Conservation (phyloP, 2,888 invertebrate genomes). For the Venusia cambrica region DNA sequence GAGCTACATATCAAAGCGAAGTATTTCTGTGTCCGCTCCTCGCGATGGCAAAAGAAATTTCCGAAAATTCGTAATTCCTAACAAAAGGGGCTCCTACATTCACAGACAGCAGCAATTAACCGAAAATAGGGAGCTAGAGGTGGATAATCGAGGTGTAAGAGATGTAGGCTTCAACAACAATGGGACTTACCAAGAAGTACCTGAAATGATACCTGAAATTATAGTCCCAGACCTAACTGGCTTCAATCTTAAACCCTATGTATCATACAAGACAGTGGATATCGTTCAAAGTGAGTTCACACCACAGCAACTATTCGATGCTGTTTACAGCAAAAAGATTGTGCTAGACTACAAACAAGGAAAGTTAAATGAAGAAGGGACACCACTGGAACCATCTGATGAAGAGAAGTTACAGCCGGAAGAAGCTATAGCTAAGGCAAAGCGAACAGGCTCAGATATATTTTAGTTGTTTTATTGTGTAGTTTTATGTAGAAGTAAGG, state of each 20-base stretch:
- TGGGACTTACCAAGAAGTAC: constrained; percentile 82
- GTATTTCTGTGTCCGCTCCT: constrained; percentile 58
- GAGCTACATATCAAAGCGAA: constrained; percentile 56
- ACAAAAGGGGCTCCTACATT: constrained; percentile 86
- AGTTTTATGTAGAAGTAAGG: constrained; percentile 35
- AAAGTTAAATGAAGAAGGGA: constrained; percentile 86
- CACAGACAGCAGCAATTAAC: constrained; percentile 83
- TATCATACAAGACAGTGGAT: constrained; percentile 90
- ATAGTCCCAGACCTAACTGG: constrained; percentile 94
- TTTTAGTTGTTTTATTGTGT: constrained; percentile 62
- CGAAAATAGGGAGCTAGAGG: constrained; percentile 83
- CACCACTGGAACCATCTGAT: constrained; percentile 85
- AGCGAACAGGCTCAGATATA: constrained; percentile 91
- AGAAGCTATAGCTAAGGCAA: constrained; percentile 85
- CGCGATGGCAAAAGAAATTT: constrained; percentile 89
- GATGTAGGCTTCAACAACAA: constrained; percentile 81
- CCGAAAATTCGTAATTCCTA: constrained; percentile 87
- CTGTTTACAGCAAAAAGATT: constrained; percentile 90
- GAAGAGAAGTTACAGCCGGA: constrained; percentile 86
- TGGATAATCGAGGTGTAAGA: constrained; percentile 87
- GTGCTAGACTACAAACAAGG: constrained; percentile 85
- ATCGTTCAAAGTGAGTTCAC: constrained; percentile 91
- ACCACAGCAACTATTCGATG: constrained; percentile 89
- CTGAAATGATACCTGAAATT: constrained; percentile 95
- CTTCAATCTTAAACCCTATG: constrained; percentile 95